phyloP scores from a whole-genome alignment of 2,113 vertebrate genomes.

The Trogon surrucura region DNA sequence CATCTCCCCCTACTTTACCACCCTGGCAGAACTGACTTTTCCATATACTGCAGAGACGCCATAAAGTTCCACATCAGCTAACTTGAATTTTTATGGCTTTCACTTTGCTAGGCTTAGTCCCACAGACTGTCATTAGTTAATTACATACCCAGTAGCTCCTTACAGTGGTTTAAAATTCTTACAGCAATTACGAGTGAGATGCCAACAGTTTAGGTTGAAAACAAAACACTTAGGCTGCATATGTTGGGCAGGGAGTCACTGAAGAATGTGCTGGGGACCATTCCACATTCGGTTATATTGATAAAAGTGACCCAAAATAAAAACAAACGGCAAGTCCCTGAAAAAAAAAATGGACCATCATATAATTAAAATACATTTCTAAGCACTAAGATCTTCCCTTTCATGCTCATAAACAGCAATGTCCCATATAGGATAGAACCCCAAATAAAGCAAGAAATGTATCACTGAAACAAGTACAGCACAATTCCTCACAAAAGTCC shows the following conservation, averaged over 20 bases:
- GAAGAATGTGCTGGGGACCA: background rate
- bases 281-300: background rate
- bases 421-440: background rate
- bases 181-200: background rate
- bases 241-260: background rate
- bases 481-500: too few relatives aligned
- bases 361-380: background rate
- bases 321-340: background rate
- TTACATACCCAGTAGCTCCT: background rate
- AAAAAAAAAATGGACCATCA: background rate
- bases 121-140: constrained; percentile 9
- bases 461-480: background rate
- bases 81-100: background rate
- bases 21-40: background rate
- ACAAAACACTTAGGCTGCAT: background rate
- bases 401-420: background rate
- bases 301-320: background rate
- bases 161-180: constrained; percentile 22
- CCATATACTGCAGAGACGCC: background rate
- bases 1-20: background rate
- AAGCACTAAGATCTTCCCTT: background rate
- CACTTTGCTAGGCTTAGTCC: background rate
- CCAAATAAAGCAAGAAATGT: background rate
- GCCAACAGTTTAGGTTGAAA: background rate
- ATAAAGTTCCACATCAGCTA: background rate